Evolutionary conservation across 2,888 invertebrate genomes (phyloP), one percentile per base, ranked within the genome.

Genomic region (Quadroppia sp.): DNA sequence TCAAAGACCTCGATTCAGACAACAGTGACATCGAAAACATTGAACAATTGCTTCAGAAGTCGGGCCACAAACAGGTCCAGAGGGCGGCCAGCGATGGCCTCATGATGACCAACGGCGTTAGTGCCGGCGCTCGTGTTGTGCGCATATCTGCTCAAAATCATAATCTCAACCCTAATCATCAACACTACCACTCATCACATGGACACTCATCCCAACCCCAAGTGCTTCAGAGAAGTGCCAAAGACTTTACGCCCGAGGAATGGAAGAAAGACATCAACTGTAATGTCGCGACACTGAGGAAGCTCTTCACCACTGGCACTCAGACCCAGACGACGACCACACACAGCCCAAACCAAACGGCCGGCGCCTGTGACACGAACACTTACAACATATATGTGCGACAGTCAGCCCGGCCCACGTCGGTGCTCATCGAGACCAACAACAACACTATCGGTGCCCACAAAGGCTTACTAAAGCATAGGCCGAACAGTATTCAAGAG

Each of bases 121-220:
- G n/a, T 67, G 23, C 36, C 42, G 67, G 67, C 40, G 40, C 67
- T 20, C 67, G 67, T 40, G 42, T 67, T 20, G 67, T 67, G 23
- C 67, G 67, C 11, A 20, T 67, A 7, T 67, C 67, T 20, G 67
- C 67, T 67, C 67, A 67, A 67, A 36, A 67, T 20, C 67, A 67
- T 40, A 20, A 17, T 67, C 67, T n/a, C 36, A 32, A 15, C 20
- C 1, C 23, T 7, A 7, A 32, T 36, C 56, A 11, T 3, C 28
- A 17, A 7, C 71, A 56, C 15, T 30, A 45, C 17, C 74, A 23
- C 20, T 15, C 48, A 20, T 53, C 70, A 6, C 74, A n/a, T 36
- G 20, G 73, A 23, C 36, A 36, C 36, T 72, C 87, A 81, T 87
- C 88, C 74, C 87, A 88, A 0, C 88, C 88, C 32, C 88, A 88